These are phyloP conservation scores for Pteronotus mesoamericanus DNA, from an alignment of 2,797 vertebrate species.

Conservation along the genomic window DNA sequence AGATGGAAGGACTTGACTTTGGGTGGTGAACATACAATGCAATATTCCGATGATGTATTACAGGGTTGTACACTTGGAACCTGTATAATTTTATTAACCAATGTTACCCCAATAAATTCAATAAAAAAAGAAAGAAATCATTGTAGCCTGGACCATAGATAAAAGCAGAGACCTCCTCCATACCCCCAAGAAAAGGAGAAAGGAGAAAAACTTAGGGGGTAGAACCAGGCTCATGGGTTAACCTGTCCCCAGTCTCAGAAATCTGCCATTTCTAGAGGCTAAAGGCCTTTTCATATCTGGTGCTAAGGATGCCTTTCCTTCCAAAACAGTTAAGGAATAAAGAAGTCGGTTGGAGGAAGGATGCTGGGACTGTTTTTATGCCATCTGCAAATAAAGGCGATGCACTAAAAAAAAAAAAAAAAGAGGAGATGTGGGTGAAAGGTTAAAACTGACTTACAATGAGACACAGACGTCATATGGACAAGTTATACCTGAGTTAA, in stretches of 20 bases:
- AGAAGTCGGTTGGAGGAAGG: background rate
- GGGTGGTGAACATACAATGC: background rate
- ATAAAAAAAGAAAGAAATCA: background rate
- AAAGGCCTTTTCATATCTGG: background rate
- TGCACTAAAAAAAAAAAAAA: background rate
- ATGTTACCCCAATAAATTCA: background rate
- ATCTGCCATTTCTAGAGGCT: background rate
- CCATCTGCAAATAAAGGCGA: background rate
- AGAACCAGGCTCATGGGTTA: background rate
- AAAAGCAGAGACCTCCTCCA: background rate
- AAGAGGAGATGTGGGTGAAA: background rate
- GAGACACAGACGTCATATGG: background rate
- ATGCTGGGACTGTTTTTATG: too few relatives aligned
- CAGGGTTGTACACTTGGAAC: background rate
- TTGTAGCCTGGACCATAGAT: background rate
- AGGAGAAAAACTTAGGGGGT: background rate
- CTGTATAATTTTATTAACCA: background rate
- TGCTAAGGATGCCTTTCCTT: background rate
- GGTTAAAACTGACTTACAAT: background rate
- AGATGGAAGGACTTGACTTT: background rate
- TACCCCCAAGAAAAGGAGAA: background rate
- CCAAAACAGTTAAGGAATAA: background rate
- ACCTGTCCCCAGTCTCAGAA: background rate
- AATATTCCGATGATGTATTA: background rate
- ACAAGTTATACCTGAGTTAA: background rate